Evolutionary conservation across 2,797 vertebrate genomes (phyloP).

Genomic region (Aeoliscus strigatus): DNA sequence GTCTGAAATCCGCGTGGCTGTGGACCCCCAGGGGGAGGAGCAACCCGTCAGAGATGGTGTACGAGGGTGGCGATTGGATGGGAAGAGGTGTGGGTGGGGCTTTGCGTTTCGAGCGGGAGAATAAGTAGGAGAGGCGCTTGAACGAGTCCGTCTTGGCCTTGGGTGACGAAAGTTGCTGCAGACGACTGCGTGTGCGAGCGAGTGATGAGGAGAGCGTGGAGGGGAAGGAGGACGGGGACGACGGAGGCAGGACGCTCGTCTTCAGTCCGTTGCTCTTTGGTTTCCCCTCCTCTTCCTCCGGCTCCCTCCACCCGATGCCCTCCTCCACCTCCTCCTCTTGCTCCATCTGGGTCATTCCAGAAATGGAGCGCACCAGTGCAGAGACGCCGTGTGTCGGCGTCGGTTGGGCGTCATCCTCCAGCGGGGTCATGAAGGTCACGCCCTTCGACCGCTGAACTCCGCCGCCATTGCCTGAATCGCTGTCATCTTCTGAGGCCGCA

Average conservation of each 20-base stretch:
- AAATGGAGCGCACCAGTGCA: constrained; percentile 85
- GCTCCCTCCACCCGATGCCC: constrained; percentile 46
- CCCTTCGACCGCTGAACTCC: constrained; percentile 72
- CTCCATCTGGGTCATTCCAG: constrained; percentile 67
- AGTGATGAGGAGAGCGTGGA: constrained; percentile 48
- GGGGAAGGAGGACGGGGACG: constrained; percentile 55
- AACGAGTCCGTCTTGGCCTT: constrained; percentile 85
- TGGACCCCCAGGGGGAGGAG: constrained; percentile 83
- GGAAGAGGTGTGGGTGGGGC: constrained; percentile 79
- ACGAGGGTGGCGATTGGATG: constrained; percentile 81
- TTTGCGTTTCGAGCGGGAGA: constrained; percentile 89
- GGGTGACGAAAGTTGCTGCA: constrained; percentile 76
- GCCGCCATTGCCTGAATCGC: constrained; percentile 50
- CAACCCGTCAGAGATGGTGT: constrained; percentile 90
- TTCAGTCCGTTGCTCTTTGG: constrained; percentile 89
- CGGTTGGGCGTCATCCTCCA: constrained; percentile 72
- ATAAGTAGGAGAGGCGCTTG: constrained; percentile 87
- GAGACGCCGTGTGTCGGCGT: constrained; percentile 77
- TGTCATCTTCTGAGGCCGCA: constrained; percentile 62
- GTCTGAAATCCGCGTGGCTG: constrained; percentile 81
- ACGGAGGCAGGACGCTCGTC: constrained; percentile 58
- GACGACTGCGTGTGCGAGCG: constrained; percentile 72
- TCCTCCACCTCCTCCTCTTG: constrained; percentile 31
- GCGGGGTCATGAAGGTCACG: constrained; percentile 82
- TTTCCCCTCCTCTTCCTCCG: constrained; percentile 76